These are phyloP conservation scores for Lasioglossum albipes DNA, from an alignment of 1,140 invertebrate species.

Conservation along the genomic window DNA sequence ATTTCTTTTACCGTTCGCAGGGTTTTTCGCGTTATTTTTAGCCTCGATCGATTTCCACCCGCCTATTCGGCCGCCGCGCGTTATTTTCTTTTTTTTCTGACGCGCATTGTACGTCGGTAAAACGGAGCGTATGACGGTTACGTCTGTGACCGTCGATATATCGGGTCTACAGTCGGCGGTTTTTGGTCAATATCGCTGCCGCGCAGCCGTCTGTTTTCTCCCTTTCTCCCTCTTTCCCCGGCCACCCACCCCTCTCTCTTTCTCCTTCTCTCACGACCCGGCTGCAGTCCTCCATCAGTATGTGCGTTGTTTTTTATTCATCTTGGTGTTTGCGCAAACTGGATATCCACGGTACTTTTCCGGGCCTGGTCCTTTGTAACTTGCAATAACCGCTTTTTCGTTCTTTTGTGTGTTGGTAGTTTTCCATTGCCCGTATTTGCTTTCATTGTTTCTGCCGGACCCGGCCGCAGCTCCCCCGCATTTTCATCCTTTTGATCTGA, in stretches of 20 bases:
- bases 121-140: conserved; percentile 53
- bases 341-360: conserved; percentile 69
- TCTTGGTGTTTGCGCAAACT: conserved; percentile 71
- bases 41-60: conserved; percentile 43
- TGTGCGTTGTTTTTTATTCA: conserved; percentile 49
- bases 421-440: conserved; percentile 76
- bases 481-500: conserved; percentile 71
- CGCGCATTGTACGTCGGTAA: conserved; percentile 45
- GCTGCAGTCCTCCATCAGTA: neutral
- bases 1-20: neutral
- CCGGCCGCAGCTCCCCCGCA: conserved; percentile 53
- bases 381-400: conserved; percentile 67
- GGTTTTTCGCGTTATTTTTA: conserved; percentile 38
- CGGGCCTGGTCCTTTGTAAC: conserved; percentile 69
- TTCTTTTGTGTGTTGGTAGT: conserved; percentile 67
- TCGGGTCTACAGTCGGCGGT: conserved; percentile 53
- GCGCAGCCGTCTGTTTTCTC: neutral
- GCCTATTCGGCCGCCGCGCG: neutral
- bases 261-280: neutral
- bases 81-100: conserved; percentile 6
- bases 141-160: conserved; percentile 57
- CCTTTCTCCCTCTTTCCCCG: neutral
- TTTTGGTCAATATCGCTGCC: conserved; percentile 57
- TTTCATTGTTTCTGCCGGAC: conserved; percentile 74
- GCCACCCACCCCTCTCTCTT: neutral